Conservation (phyloP, 2,113 vertebrate species). For the Hemiprocne comata region DNA sequence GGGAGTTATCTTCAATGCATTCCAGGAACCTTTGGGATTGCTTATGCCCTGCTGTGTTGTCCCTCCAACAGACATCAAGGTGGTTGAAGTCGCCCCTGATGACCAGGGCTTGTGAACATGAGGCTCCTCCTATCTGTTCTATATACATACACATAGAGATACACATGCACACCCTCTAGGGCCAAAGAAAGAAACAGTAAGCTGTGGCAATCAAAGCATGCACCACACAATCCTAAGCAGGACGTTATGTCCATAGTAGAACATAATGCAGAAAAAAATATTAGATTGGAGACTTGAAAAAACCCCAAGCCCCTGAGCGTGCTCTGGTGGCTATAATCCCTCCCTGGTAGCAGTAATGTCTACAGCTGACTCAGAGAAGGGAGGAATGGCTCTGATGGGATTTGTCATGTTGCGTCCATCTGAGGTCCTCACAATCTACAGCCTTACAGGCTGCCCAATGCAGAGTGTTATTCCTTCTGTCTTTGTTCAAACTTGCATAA, state of each 20-base stretch:
- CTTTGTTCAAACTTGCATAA: background rate
- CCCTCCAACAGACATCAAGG: too few relatives aligned
- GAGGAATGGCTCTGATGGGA: background rate
- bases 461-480: background rate
- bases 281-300: background rate
- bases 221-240: background rate
- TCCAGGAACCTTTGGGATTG: too few relatives aligned
- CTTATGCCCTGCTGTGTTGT: too few relatives aligned
- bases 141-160: background rate
- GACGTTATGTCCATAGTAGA: background rate
- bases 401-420: rapidly evolving
- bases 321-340: background rate
- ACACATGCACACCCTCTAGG: background rate
- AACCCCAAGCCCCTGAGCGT: background rate
- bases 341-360: background rate
- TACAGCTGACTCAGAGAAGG: background rate
- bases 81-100: too few relatives aligned
- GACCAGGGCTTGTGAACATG: too few relatives aligned
- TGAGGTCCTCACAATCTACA: background rate
- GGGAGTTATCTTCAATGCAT: too few relatives aligned
- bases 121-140: too few relatives aligned
- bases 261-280: background rate
- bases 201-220: background rate
- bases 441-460: background rate
- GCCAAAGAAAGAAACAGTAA: background rate